Percentiles rank a stretch among this genome's conserved stretches.
phyloP scores from a whole-genome alignment of 2,888 invertebrate species.

The Rhopalosiphum nymphaeae region DNA sequence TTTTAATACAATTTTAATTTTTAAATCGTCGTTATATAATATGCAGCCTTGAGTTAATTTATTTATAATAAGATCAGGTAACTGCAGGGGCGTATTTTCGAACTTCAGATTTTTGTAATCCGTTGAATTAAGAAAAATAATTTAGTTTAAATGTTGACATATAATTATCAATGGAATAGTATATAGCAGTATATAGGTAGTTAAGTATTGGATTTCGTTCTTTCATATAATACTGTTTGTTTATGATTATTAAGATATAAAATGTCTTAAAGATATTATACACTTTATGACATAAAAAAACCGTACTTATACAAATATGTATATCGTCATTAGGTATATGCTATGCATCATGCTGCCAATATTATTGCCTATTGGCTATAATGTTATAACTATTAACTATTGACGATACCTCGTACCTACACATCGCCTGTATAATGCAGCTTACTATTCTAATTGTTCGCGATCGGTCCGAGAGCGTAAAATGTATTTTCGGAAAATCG shows the following conservation, averaged over 20 bases:
- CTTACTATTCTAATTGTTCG: neutral
- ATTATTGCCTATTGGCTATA: too few relatives aligned
- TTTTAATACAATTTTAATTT: neutral
- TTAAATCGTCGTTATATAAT: neutral
- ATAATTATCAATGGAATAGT: too few relatives aligned
- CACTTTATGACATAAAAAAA: too few relatives aligned
- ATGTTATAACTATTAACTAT: neutral
- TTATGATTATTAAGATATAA: too few relatives aligned
- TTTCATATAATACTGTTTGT: too few relatives aligned
- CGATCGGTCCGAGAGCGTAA: neutral
- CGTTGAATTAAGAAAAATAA: too few relatives aligned
- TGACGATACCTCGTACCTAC: neutral
- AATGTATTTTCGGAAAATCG: conserved; percentile 34
- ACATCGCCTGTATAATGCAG: neutral
- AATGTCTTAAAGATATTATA: too few relatives aligned
- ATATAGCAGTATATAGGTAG: too few relatives aligned
- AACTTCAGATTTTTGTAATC: neutral
- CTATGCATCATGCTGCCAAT: too few relatives aligned
- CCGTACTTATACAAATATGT: too few relatives aligned
- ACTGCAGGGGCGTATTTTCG: neutral
- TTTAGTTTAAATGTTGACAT: too few relatives aligned
- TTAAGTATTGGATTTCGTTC: too few relatives aligned
- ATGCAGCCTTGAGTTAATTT: neutral
- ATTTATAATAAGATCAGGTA: neutral
- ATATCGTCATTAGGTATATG: neutral